phyloP scores from a whole-genome alignment of 2,888 invertebrate species.

The Amblyteles armatorius region DNA sequence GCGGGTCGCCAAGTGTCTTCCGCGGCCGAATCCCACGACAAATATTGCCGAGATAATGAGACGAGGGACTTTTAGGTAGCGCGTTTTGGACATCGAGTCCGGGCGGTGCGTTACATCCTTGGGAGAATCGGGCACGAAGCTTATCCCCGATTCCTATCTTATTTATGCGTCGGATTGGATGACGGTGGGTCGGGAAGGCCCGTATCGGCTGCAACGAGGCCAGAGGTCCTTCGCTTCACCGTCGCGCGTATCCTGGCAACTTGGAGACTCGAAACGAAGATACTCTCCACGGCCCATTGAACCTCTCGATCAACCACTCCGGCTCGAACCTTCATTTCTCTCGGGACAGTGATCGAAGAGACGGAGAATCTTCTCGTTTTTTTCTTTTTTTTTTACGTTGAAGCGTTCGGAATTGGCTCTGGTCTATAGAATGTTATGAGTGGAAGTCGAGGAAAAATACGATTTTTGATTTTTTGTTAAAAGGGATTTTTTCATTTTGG shows the following conservation, averaged over 20 bases:
- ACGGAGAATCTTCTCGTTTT: neutral
- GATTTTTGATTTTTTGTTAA: too few relatives aligned
- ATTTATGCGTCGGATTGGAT: constrained; percentile 44
- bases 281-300: constrained; percentile 17
- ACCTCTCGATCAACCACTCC: constrained; percentile 5
- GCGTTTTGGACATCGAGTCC: constrained; percentile 4
- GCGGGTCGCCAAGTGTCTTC: constrained; percentile 62
- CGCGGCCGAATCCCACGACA: constrained; percentile 51
- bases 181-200: neutral
- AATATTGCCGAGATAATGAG: constrained; percentile 55
- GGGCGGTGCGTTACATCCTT: constrained; percentile 31
- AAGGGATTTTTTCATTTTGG: too few relatives aligned
- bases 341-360: neutral
- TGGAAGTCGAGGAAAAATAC: too few relatives aligned
- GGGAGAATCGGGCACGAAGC: constrained; percentile 43
- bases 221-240: constrained; percentile 43
- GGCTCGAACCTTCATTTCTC: neutral
- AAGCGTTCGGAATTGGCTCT: too few relatives aligned
- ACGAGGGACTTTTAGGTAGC: constrained; percentile 20
- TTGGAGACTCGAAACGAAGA: neutral
- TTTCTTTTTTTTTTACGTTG: neutral
- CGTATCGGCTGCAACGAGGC: neutral
- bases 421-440: too few relatives aligned
- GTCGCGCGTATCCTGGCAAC: neutral
- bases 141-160: constrained; percentile 58